Percentiles rank a stretch among this genome's conserved stretches.
phyloP scores from a whole-genome alignment of 2,797 vertebrate genomes.

The Malurus splendens region DNA sequence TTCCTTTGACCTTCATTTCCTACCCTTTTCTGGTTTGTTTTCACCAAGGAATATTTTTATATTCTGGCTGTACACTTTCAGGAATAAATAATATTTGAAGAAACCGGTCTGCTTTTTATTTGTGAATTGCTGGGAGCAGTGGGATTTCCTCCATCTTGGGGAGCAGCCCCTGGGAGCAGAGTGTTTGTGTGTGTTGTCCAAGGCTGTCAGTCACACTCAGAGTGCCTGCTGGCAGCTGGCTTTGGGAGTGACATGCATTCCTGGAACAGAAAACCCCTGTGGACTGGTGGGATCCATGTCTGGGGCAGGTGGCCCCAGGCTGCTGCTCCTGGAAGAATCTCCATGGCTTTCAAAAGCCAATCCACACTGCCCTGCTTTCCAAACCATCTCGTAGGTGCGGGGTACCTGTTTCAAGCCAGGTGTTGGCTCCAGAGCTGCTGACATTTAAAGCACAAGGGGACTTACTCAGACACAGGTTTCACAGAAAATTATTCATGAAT shows the following conservation, averaged over 20 bases:
- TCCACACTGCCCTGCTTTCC: not conserved
- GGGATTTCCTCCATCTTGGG: not conserved
- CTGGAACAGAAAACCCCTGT: not conserved
- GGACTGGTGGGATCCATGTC: not conserved
- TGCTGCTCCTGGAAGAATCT: not conserved
- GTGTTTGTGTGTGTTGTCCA: not conserved
- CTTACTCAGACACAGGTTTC: not conserved
- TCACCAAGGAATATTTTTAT: slow-evolving; percentile 6
- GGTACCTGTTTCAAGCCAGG: not conserved
- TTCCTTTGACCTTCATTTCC: not conserved
- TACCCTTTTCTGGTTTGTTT: not conserved
- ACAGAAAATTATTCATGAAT: not conserved
- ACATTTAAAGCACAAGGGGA: not conserved
- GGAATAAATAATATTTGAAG: slow-evolving; percentile 17
- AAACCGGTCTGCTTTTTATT: not conserved
- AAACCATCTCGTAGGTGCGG: not conserved
- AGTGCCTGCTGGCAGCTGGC: not conserved
- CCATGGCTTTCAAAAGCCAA: not conserved
- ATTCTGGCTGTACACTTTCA: not conserved
- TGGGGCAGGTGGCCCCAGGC: not conserved
- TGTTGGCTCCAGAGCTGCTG: not conserved
- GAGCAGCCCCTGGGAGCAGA: not conserved
- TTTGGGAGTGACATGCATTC: fast-evolving
- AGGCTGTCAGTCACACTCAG: not conserved
- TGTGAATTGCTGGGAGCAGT: not conserved